Conservation (phyloP, 2,113 vertebrate genomes). For the Mormoops blainvillei region DNA sequence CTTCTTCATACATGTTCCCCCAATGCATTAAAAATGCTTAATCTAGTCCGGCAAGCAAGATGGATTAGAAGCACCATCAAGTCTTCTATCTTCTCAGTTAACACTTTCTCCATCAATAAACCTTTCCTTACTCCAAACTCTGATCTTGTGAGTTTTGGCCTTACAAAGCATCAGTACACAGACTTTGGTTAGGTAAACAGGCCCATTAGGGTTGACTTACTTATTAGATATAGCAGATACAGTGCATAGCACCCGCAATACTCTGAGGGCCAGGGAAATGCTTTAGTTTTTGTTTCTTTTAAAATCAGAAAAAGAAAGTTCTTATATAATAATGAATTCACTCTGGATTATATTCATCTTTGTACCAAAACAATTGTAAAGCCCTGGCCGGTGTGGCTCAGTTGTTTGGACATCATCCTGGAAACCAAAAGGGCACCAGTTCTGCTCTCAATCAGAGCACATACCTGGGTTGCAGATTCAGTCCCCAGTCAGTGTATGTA, state of each 20-base stretch:
- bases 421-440: too few species aligned
- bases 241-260: not conserved
- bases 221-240: not conserved
- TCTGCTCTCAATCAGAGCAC: too few species aligned
- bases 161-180: not conserved
- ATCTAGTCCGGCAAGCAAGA: not conserved
- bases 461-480: too few species aligned
- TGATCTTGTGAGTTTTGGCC: not conserved
- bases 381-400: too few species aligned
- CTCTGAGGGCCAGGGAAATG: not conserved
- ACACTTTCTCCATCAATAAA: not conserved
- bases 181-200: not conserved
- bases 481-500: too few species aligned
- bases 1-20: not conserved
- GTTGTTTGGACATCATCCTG: too few species aligned
- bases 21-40: not conserved
- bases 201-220: not conserved
- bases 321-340: not conserved
- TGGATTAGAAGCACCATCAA: not conserved
- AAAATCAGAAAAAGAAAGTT: not conserved
- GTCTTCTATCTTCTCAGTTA: not conserved
- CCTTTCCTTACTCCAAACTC: not conserved
- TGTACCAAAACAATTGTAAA: not conserved
- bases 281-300: slow-evolving; percentile 25
- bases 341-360: not conserved